Conservation (phyloP, 2,797 vertebrate species). For the Dermochelys coriacea region DNA sequence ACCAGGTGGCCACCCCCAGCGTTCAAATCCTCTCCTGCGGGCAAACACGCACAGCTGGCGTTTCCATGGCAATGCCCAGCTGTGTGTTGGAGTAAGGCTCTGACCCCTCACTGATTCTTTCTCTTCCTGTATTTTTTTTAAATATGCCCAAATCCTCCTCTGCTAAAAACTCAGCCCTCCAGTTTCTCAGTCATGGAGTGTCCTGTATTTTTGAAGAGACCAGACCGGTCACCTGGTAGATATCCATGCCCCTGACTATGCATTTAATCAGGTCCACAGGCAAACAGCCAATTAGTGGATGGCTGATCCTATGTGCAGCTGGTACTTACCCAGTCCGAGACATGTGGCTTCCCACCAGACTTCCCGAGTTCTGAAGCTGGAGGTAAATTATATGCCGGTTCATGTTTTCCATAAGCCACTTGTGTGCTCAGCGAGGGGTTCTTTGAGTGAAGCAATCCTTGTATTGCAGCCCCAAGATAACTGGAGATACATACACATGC, state of each 20-base stretch:
- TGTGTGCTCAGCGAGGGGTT: background rate
- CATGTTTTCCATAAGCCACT: background rate
- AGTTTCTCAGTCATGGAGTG: background rate
- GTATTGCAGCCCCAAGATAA: background rate
- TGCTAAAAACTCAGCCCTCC: background rate
- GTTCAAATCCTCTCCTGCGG: background rate
- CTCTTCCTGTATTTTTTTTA: background rate
- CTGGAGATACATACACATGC: background rate
- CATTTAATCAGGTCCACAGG: background rate
- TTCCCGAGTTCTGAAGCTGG: background rate
- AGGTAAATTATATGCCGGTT: background rate
- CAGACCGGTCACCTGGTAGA: background rate
- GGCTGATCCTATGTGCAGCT: background rate
- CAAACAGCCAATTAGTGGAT: background rate
- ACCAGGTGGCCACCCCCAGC: background rate
- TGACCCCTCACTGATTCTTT: background rate
- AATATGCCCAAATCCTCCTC: background rate
- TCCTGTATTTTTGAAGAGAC: background rate
- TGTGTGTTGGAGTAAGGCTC: constrained; percentile 1
- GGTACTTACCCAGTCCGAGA: background rate
- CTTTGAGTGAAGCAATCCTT: background rate
- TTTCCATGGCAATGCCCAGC: constrained; percentile 58
- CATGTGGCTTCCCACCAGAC: background rate
- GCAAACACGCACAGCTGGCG: background rate
- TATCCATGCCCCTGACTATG: background rate